Conservation (phyloP, 30 jellyfish, hydroid and myxozoan genomes). For the Morbakka virulenta region DNA sequence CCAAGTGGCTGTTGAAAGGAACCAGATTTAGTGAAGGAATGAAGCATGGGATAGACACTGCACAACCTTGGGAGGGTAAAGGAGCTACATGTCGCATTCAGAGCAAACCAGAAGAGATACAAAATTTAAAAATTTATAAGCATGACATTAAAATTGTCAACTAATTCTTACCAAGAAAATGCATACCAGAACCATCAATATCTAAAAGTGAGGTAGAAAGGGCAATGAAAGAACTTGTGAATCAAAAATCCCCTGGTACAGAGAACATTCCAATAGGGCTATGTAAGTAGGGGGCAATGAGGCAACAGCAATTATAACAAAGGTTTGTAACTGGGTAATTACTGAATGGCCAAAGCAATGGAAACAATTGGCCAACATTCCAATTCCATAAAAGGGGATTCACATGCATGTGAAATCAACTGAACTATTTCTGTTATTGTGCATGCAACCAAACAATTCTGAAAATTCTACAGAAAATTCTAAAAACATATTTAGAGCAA, state of each 20-base stretch:
- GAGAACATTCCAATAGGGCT: constrained; percentile 17
- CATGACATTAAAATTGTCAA: background rate
- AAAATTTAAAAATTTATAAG: too few species aligned
- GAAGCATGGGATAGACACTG: constrained; percentile 11
- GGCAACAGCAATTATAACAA: constrained; percentile 31
- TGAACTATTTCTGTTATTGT: constrained; percentile 10
- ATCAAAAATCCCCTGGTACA: constrained; percentile 27
- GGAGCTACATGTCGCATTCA: constrained; percentile 1
- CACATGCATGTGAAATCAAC: constrained; percentile 30
- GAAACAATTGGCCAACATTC: constrained; percentile 19
- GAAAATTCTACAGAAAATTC: too few species aligned
- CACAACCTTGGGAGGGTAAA: background rate
- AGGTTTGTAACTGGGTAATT: constrained; percentile 20
- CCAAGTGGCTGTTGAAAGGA: constrained; percentile 20
- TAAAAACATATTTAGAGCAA: background rate
- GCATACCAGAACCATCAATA: constrained; percentile 18
- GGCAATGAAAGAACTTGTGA: constrained; percentile 36
- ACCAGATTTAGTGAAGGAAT: constrained; percentile 24
- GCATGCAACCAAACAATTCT: too few species aligned
- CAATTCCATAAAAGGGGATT: constrained; percentile 26
- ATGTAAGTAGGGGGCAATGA: constrained; percentile 20
- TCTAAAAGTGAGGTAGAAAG: constrained; percentile 11
- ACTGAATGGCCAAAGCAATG: constrained; percentile 33
- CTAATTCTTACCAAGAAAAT: constrained; percentile 13
- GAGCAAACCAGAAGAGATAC: constrained; percentile 1